phyloP scores from a whole-genome alignment of 2,888 invertebrate species.

The Philopedon plagiatum region DNA sequence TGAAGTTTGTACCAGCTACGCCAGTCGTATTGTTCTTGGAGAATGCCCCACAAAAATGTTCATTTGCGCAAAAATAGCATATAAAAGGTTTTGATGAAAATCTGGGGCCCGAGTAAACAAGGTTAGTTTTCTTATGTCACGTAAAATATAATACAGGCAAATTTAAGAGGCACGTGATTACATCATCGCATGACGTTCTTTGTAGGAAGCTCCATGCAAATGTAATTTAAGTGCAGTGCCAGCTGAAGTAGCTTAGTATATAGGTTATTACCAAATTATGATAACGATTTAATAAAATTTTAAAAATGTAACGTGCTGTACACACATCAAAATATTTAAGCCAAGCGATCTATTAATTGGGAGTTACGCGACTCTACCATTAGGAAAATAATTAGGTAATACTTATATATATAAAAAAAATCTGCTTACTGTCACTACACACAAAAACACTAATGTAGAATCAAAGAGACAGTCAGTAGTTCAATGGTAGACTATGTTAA shows the following conservation, averaged over 20 bases:
- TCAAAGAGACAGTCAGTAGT: no score
- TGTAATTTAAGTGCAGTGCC: neutral
- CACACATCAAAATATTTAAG: no score
- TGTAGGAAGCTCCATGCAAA: slow-evolving; percentile 12
- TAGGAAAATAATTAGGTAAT: no score
- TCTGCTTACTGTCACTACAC: no score
- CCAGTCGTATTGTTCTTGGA: neutral
- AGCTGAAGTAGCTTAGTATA: neutral
- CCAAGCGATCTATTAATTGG: no score
- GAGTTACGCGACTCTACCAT: no score
- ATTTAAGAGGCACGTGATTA: slow-evolving; percentile 53
- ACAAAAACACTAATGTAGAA: no score
- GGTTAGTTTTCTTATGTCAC: slow-evolving; percentile 53
- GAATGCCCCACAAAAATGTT: slow-evolving; percentile 14
- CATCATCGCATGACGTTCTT: slow-evolving; percentile 27
- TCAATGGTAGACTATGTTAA: no score
- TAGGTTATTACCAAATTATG: neutral
- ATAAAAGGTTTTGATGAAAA: slow-evolving; percentile 47
- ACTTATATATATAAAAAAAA: no score
- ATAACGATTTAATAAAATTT: no score
- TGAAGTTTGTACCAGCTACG: no score
- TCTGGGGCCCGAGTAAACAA: slow-evolving; percentile 44
- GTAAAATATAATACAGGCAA: slow-evolving; percentile 54
- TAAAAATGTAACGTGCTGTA: no score
- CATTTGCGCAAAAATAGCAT: slow-evolving; percentile 33